These are phyloP conservation scores for Leucophenga maculata DNA, from an alignment of 2,888 invertebrate species.

Conservation along the genomic window DNA sequence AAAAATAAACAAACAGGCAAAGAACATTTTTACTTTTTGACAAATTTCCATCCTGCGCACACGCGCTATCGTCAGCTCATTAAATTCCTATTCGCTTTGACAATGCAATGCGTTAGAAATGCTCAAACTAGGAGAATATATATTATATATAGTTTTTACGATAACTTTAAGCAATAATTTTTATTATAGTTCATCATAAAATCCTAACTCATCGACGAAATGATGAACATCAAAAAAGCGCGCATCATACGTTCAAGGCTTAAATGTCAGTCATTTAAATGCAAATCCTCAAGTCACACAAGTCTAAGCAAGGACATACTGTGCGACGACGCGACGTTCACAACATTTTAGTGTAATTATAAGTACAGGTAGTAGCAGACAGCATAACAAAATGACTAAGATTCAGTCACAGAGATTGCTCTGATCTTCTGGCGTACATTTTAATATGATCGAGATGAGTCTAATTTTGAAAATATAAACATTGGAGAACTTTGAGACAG, in stretches of 20 bases:
- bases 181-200: too few species aligned
- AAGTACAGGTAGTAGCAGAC: neutral
- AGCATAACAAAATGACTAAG: neutral
- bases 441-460: neutral
- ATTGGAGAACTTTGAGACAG: too few species aligned
- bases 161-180: too few species aligned
- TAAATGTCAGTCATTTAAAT: conserved; percentile 3
- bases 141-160: too few species aligned
- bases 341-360: neutral
- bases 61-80: neutral
- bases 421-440: neutral
- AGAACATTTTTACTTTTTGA: neutral
- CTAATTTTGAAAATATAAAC: neutral
- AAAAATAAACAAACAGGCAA: neutral
- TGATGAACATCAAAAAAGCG: neutral
- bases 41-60: neutral
- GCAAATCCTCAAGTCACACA: neutral
- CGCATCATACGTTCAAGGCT: conserved; percentile 38
- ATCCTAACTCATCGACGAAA: too few species aligned
- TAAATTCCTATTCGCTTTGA: neutral
- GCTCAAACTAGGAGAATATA: neutral
- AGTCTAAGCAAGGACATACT: neutral
- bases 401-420: too few species aligned
- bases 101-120: neutral
- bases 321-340: neutral